A percentile compares a stretch with the other conserved stretches of the same genome.
Conservation (phyloP, 2,888 invertebrate genomes). For the Chloromyia formosa region DNA sequence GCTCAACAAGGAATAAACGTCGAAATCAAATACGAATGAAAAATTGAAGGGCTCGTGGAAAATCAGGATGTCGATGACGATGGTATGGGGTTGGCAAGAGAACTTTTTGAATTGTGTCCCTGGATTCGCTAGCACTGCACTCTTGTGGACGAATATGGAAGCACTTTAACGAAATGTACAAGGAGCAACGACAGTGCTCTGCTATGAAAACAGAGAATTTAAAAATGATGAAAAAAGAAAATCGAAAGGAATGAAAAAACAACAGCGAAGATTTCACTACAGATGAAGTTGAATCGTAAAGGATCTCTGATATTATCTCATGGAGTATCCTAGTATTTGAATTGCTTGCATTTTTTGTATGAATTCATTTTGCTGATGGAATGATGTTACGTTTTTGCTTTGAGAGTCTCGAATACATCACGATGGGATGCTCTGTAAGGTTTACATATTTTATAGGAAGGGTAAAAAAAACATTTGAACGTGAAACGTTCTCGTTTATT, state of each 20-base stretch:
- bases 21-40: conserved; percentile 26
- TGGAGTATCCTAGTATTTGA: conserved; percentile 18
- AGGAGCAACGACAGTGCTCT: background rate
- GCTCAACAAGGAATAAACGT: background rate
- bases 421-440: too few relatives aligned
- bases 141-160: background rate
- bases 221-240: background rate
- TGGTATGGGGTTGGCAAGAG: background rate
- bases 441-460: too few relatives aligned
- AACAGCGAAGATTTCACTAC: background rate
- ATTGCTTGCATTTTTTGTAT: background rate
- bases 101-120: background rate
- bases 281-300: background rate
- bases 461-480: too few relatives aligned
- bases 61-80: background rate
- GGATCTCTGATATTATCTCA: background rate
- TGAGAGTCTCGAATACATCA: background rate
- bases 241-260: conserved; percentile 17
- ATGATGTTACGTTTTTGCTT: background rate
- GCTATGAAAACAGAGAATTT: background rate
- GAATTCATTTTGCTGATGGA: background rate
- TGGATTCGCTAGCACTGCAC: too few relatives aligned
- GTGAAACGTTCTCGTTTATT: too few relatives aligned
- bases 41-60: conserved; percentile 27
- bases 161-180: conserved; percentile 15